Base-by-base conservation (phyloP, 2,888 invertebrate species). In the Prenolepis imparis region DNA sequence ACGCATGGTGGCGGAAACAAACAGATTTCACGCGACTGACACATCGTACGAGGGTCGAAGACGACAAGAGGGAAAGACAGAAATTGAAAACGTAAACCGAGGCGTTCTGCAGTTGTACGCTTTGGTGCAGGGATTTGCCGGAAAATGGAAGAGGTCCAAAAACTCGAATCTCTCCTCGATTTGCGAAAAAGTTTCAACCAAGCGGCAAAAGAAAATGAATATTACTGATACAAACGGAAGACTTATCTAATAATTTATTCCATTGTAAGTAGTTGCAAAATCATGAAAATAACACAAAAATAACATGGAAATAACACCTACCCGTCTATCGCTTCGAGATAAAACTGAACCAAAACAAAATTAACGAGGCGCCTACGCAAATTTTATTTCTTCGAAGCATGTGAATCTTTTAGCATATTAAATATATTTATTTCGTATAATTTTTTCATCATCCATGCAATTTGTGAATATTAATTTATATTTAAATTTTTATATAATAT, bases 131-230 rank as follows among this genome's bases (percentile, higher is more conserved):
- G 88, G 87, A 90, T 91, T 91, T 90, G 73, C 86, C 84, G 83
- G 86, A 85, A 91, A 90, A 91, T 91, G 89, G 89, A 88, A 91
- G 91, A 90, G 90, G 87, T 90, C 90, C 85, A 84, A 90, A 87
- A 84, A 59, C 82, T 84, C 64, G 61, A 80, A 85, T 85, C 15
- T 48, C 48, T 48, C 68, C 77, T 70, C 61, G 32, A 21, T 61
- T 9, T 77, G 81, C 63, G 72, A 63, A 88, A 86, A 39, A 77
- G 68, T 86, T 87, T 82, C 82, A 32, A 68, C 82, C 52, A n/a
- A 74, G 66, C 64, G 61, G 83, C n/a, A 28, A 28, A 70, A 18
- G 74, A 85, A 86, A 84, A 87, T 87, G 78, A 87, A 86, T 74
- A 86, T 87, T 84, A 72, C 44, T 64, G 55, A 24, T 59, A n/a